These are phyloP conservation scores for Pentamera pediparva DNA, from an alignment of 53 echinoderm and acorn worm species.

Conservation along the genomic window DNA sequence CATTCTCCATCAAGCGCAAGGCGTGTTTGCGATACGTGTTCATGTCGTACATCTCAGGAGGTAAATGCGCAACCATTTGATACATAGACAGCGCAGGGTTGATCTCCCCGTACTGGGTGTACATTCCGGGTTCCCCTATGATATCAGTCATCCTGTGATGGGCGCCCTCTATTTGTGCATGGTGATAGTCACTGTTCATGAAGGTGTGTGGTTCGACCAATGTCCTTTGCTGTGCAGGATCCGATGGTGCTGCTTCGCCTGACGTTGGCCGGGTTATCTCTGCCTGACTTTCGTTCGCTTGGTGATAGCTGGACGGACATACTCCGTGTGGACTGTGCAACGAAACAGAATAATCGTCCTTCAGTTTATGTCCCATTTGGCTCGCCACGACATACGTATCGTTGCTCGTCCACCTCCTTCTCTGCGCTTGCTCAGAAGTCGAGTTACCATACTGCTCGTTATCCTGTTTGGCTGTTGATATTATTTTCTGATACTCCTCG, in stretches of 20 bases:
- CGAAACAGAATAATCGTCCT: constrained; percentile 86
- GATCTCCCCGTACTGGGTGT: constrained; percentile 8
- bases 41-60: constrained; percentile 96
- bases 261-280: constrained; percentile 3
- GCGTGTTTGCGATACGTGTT: constrained; percentile 93
- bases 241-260: neutral
- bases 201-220: constrained; percentile 6
- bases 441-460: constrained; percentile 34
- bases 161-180: neutral
- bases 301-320: constrained; percentile 94
- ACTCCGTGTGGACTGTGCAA: constrained; percentile 86
- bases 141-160: constrained; percentile 12
- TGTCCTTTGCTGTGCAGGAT: neutral
- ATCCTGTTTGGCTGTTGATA: constrained; percentile 29
- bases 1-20: constrained; percentile 61
- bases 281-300: constrained; percentile 34
- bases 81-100: constrained; percentile 86
- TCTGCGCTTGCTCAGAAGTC: constrained; percentile 48
- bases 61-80: constrained; percentile 94
- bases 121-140: constrained; percentile 13
- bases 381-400: constrained; percentile 96
- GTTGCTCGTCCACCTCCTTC: constrained; percentile 87
- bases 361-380: constrained; percentile 67
- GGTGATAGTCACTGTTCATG: constrained; percentile 9
- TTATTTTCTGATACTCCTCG: constrained; percentile 81